These are phyloP conservation scores for Laticauda colubrina DNA, from an alignment of 2,113 vertebrate genomes.

Conservation along the genomic window DNA sequence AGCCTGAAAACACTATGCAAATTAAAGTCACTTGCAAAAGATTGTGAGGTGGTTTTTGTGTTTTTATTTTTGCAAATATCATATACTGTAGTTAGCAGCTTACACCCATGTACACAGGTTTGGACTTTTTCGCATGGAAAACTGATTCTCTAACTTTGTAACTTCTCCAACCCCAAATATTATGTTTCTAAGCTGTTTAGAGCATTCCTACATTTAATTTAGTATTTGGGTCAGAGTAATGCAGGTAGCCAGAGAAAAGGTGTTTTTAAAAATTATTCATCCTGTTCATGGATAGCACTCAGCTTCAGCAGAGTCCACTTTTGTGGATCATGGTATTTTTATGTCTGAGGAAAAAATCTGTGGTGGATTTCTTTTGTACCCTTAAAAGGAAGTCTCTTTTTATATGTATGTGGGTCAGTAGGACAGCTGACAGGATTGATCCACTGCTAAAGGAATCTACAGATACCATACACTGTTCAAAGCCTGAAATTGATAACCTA, in stretches of 20 bases:
- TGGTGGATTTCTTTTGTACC: background rate
- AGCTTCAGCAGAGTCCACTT: background rate
- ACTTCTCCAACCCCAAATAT: background rate
- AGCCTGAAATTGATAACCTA: constrained; percentile 68
- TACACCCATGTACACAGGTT: background rate
- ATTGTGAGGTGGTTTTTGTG: background rate
- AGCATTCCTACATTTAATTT: background rate
- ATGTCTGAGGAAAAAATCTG: background rate
- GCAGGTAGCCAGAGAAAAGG: background rate
- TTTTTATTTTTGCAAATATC: background rate
- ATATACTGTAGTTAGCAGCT: background rate
- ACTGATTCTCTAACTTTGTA: background rate
- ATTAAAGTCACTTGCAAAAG: background rate
- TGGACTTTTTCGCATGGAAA: background rate
- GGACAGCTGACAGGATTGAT: background rate
- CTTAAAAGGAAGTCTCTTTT: background rate
- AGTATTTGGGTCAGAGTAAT: background rate
- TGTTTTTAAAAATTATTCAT: background rate
- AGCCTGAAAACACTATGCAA: background rate
- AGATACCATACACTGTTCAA: constrained; percentile 65
- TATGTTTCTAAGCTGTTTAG: background rate
- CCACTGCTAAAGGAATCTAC: constrained; percentile 58
- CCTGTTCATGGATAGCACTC: background rate
- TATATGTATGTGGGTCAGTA: background rate
- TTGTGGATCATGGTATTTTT: background rate